Evolutionary conservation across 2,888 invertebrate genomes (phyloP).

Genomic region (Sepiola atlantica): DNA sequence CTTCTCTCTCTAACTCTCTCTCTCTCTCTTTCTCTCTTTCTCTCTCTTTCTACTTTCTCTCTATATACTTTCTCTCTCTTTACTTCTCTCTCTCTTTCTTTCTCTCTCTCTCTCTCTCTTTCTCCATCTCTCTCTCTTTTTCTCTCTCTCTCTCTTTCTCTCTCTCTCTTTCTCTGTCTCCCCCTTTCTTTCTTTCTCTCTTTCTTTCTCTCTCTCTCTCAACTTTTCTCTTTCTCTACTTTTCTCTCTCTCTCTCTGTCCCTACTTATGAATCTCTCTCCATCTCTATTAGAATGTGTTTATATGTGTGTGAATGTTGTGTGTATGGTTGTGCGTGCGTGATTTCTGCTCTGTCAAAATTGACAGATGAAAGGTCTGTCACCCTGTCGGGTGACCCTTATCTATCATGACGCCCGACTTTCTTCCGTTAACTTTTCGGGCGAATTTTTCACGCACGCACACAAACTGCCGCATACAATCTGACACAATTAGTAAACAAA

Average conservation of each 20-base stretch:
- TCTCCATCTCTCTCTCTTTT: neutral
- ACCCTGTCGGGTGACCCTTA: neutral
- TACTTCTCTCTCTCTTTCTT: neutral
- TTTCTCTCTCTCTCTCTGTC: no score
- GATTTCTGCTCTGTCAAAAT: neutral
- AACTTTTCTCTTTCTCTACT: neutral
- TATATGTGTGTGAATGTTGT: no score
- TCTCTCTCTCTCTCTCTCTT: neutral
- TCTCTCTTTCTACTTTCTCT: no score
- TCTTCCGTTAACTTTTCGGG: neutral
- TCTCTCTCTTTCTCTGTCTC: neutral
- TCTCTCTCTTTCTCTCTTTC: no score
- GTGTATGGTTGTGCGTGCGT: neutral
- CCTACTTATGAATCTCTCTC: neutral
- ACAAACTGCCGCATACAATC: neutral
- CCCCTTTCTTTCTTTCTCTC: no score
- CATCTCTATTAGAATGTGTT: no score
- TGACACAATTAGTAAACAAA: no score
- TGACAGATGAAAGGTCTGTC: neutral
- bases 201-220: neutral
- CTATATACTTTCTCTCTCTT: no score
- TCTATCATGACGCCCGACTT: neutral
- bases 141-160: no score
- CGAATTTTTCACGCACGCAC: neutral
- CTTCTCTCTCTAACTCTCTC: no score